Evolutionary conservation across 2,888 invertebrate genomes (phyloP), one percentile per base, ranked within the genome.

Genomic region (Ectobius pallidus): DNA sequence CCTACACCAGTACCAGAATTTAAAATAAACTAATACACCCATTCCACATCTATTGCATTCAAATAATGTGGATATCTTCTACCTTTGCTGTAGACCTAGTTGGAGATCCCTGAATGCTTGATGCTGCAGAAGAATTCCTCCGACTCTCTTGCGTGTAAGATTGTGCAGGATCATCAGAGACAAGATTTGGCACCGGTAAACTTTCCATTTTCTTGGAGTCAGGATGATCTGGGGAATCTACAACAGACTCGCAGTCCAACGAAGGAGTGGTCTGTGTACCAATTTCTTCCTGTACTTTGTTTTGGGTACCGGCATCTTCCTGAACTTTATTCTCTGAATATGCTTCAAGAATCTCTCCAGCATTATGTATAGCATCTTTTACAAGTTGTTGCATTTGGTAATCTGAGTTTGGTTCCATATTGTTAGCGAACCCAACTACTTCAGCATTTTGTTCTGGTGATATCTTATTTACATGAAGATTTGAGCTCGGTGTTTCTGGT

Each of bases 211-310:
- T 30, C 27, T n/a, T 14, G 30, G 3, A 30, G 16, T 22, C 32
- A 30, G 58, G 32, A 27, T 6, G 22, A 16, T 22, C 32, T 27
- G 58, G 32, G 25, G 44, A 42, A 44, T 65, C 46, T 22, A 46
- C 30, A 16, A 65, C 65, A 44, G 65, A 46, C 9, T 18, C 30
- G 25, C 18, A 18, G 25, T 65, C 65, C 7, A 65, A 18, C 39
- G 46, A 65, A 27, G 65, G 65, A 9, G 65, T 65, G 11, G 65
- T 65, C 25, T 65, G 65, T n/a, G 65, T 65, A n/a, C 65, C 65
- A 25, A 65, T 65, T 46, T 65, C 65, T 46, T 65, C 65, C 11
- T 65, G 65, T 9, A 44, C 30, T 30, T 58, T 58, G 27, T 58
- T 58, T 2, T 3, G 2, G 30, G 27, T 30, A 58, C n/a, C 4